These are phyloP conservation scores for Cabera pusaria DNA, from an alignment of 2,888 invertebrate genomes.

Conservation along the genomic window DNA sequence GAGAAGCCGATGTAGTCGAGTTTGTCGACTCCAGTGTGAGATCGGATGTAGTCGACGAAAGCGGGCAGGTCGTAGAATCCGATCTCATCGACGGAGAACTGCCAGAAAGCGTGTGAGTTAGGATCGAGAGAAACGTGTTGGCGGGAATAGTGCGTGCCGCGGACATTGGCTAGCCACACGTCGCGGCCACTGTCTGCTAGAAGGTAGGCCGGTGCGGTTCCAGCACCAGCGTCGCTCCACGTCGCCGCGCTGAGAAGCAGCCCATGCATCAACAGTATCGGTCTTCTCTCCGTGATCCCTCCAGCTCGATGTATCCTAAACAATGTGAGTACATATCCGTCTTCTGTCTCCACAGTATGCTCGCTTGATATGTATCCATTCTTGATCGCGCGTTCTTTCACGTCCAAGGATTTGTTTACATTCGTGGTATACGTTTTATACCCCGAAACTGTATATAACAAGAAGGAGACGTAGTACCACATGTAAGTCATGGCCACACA, in stretches of 20 bases:
- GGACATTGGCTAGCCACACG: slow-evolving; percentile 35
- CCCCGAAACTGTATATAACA: too few relatives aligned
- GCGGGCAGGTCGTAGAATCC: slow-evolving; percentile 90
- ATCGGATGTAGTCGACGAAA: slow-evolving; percentile 55
- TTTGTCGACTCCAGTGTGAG: slow-evolving; percentile 41
- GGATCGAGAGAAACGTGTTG: slow-evolving; percentile 67
- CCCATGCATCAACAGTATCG: slow-evolving; percentile 65
- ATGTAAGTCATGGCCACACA: too few relatives aligned
- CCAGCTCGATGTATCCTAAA: slow-evolving; percentile 48
- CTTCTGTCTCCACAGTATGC: slow-evolving; percentile 53
- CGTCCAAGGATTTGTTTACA: slow-evolving; percentile 9
- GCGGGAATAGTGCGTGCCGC: slow-evolving; percentile 60
- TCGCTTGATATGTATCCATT: slow-evolving; percentile 53
- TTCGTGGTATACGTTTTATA: not conserved
- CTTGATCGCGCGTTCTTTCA: slow-evolving; percentile 16
- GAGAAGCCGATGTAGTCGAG: slow-evolving; percentile 87
- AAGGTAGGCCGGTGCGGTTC: slow-evolving; percentile 39
- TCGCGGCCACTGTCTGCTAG: slow-evolving; percentile 38
- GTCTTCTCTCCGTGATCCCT: slow-evolving; percentile 32
- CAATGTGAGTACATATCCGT: slow-evolving; percentile 57
- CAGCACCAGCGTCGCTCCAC: slow-evolving; percentile 57
- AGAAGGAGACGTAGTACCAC: too few relatives aligned
- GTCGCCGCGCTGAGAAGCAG: slow-evolving; percentile 54
- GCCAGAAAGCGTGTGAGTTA: slow-evolving; percentile 74
- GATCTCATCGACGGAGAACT: slow-evolving; percentile 89